Evolutionary conservation across 1,140 invertebrate genomes (phyloP), one percentile per base, ranked within the genome.

Genomic region (Helicoverpa zea): DNA sequence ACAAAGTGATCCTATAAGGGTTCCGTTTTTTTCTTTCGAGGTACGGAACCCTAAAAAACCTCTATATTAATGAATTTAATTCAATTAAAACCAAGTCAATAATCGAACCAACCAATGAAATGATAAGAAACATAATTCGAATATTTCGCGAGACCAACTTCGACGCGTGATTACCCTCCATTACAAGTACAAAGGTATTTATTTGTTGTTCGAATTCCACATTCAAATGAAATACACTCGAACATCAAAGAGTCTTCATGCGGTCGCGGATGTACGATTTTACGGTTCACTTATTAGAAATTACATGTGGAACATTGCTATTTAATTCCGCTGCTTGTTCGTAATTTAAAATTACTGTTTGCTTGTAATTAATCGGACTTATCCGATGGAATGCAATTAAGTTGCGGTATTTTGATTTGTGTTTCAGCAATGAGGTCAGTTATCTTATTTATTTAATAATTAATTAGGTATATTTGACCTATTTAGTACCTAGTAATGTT

Each of bases 281-380:
- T 43, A 81, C 70, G 58, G 68, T 59, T 81, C 68, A 81, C 56
- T 82, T 52, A 54, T 43, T 70, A 79, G 52, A 63, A 74, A 82
- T 77, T 61, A 75, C 72, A 59, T 30, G 52, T 58, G 18, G 18
- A 30, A 77, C 43, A 68, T 10, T 58, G 54, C n/a, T 35, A 79
- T 79, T 82, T 72, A 58, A 78, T 81, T 64, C 79, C n/a, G 16
- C 2, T 47, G 47, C 51, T 74, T 82, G 58, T 75, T 75, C 56
- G 56, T 78, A 59, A 81, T 78, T 72, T 61, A 68, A 77, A 61
- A 76, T 54, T 52, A 61, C 29, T 16, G 54, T 72, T 82, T 79
- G 54, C 49, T 29, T 49, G 9, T 49, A 52, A 66, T 43, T 43
- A 43, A 43, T 9, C 9, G 35, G 35, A 43, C 35, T 43, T 43